A percentile compares a stretch with the other conserved stretches of the same genome.
Conservation (phyloP, 1,140 invertebrate genomes). For the Hetaerina americana region DNA sequence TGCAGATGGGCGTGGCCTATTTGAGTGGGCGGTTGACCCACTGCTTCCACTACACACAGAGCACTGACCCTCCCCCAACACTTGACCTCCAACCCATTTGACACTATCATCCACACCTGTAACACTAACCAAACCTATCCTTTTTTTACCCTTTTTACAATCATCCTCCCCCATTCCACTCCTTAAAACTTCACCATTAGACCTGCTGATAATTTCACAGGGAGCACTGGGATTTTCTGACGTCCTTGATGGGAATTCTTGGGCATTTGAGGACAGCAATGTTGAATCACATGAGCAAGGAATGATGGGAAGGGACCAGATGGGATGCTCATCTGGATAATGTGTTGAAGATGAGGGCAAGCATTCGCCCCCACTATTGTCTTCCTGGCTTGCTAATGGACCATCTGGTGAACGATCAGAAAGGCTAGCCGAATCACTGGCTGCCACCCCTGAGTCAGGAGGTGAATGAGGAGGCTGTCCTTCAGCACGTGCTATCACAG, state of each 20-base stretch:
- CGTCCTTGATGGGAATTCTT: not conserved
- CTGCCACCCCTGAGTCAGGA: conserved; percentile 11
- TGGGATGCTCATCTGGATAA: not conserved
- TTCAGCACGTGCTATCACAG: not conserved
- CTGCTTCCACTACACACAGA: conserved; percentile 8
- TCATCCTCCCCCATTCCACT: no score
- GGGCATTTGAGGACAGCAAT: not conserved
- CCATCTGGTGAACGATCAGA: conserved; percentile 14
- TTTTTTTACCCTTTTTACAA: not conserved
- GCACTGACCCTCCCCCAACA: conserved; percentile 7
- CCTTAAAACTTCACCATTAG: not conserved
- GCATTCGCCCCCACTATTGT: not conserved
- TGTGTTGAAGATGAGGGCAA: not conserved
- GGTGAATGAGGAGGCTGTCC: conserved; percentile 6
- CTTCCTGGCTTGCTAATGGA: not conserved
- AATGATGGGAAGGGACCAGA: conserved; percentile 12
- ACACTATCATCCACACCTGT: not conserved
- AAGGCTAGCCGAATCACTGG: conserved; percentile 12
- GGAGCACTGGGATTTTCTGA: not conserved
- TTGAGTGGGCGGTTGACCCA: not conserved
- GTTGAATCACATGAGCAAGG: conserved; percentile 11
- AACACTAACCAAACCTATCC: not conserved
- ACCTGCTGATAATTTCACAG: not conserved
- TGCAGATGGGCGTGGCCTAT: not conserved
- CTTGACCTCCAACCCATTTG: conserved; percentile 7